These are phyloP conservation scores for Lasioglossum baleicum DNA, from an alignment of 1,140 invertebrate species.

Conservation along the genomic window DNA sequence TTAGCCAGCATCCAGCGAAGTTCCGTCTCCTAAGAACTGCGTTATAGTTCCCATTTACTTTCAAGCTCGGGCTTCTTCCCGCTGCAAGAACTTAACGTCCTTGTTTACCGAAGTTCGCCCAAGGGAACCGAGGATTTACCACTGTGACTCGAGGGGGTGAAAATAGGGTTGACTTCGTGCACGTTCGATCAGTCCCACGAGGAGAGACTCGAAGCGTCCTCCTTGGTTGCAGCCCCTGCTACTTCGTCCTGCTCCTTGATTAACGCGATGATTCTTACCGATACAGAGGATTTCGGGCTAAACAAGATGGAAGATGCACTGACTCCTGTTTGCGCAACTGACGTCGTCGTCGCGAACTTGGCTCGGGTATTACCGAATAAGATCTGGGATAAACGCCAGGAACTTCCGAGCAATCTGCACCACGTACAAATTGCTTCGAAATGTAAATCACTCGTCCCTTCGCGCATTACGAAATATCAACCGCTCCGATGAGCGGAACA, in stretches of 20 bases:
- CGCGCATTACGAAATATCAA: not conserved
- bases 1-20: slow-evolving; percentile 15
- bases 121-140: slow-evolving; percentile 44
- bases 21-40: not conserved
- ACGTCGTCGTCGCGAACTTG: slow-evolving; percentile 38
- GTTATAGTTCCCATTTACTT: slow-evolving; percentile 26
- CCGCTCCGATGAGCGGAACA: too few species aligned
- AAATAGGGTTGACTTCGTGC: slow-evolving; percentile 53
- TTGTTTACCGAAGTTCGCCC: slow-evolving; percentile 56
- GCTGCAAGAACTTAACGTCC: slow-evolving; percentile 43
- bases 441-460: not conserved
- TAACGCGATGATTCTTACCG: slow-evolving; percentile 36
- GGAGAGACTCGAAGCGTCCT: slow-evolving; percentile 13
- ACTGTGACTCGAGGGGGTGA: slow-evolving; percentile 32
- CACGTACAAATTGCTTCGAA: not conserved
- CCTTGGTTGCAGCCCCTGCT: not conserved
- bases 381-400: slow-evolving; percentile 1
- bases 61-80: not conserved
- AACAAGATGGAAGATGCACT: slow-evolving; percentile 36
- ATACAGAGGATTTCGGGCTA: slow-evolving; percentile 31
- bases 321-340: slow-evolving; percentile 21
- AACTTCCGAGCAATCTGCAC: not conserved
- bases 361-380: slow-evolving; percentile 1
- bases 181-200: slow-evolving; percentile 55
- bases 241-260: slow-evolving; percentile 19